phyloP scores from a whole-genome alignment of 1,140 invertebrate species.

The Condylostylus longicornis region DNA sequence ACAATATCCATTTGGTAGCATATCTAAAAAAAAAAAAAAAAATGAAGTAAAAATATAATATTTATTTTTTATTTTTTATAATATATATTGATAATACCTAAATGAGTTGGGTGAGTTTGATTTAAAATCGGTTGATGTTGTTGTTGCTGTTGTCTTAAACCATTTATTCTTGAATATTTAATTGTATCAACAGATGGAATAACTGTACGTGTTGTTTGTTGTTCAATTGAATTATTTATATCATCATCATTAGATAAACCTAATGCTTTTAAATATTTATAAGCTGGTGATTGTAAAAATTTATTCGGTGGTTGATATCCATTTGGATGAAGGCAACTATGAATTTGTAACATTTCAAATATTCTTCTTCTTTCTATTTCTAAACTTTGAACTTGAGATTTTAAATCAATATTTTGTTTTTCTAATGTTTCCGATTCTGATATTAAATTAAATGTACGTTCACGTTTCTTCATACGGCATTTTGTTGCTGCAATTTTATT shows the following conservation, averaged over 20 bases:
- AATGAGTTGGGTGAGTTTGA: constrained; percentile 4
- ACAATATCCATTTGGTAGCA: constrained; percentile 26
- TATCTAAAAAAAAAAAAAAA: too few species aligned
- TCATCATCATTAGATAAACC: constrained; percentile 7
- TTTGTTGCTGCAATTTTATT: constrained; percentile 94
- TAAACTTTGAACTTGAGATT: constrained; percentile 56
- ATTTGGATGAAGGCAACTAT: constrained; percentile 38
- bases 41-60: too few species aligned
- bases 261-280: constrained; percentile 23
- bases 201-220: constrained; percentile 15
- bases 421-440: constrained; percentile 74
- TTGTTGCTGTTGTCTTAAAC: constrained; percentile 1
- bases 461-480: constrained; percentile 84
- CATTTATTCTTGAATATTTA: constrained; percentile 22
- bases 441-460: constrained; percentile 71
- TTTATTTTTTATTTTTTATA: too few species aligned
- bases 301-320: constrained; percentile 23
- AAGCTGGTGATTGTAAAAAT: constrained; percentile 22
- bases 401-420: constrained; percentile 72
- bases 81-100: not conserved
- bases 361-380: constrained; percentile 45
- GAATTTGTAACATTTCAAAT: constrained; percentile 45
- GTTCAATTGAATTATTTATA: constrained; percentile 6
- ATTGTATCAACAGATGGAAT: constrained; percentile 30
- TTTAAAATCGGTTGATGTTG: too few species aligned